Evolutionary conservation across 2,888 invertebrate genomes (phyloP), one percentile per base, ranked within the genome.

Genomic region (Ormyrus nitidulus): DNA sequence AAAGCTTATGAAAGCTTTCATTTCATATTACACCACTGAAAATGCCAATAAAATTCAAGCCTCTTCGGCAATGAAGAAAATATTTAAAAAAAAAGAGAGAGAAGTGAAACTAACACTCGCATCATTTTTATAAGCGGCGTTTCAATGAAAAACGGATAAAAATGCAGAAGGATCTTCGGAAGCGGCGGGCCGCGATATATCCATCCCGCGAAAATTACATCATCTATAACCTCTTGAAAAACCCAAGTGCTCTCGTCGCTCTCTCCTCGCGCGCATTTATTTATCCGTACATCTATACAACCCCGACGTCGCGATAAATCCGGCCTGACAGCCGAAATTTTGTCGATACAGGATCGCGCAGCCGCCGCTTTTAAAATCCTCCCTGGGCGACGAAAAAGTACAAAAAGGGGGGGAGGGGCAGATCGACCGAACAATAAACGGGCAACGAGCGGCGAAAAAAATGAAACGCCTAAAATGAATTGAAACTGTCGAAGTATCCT

Each of bases 221-320:
- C 74, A 74, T 74, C 65, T 11, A 74, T 74, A 74, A 74, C 64
- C 65, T 58, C 66, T 74, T 65, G 10, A 74, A 74, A 62, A 54
- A 65, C 66, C 46, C 34, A 54, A 53, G 49, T 53, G 64, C 73
- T 73, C 54, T 61, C 34, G 13, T 54, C 48, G 58, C 11, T 10
- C 34, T 10, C 34, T 56, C 46, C 10, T 13, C n/a, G 74, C n/a
- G 74, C 6, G 65, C 51, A 74, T 66, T 66, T 59, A 66, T 74
- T 66, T 44, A 6, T 49, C 49, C 59, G 3, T 34, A 34, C 34
- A 11, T 62, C 34, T 49, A 10, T 34, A 4, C 19, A 19, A 19
- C 34, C 34, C 34, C 34, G 34, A 34, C 44, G 13, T 49, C 49
- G 34, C 48, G 49, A 74, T 74, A 74, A 74, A 74, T 74, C 59